Percentiles rank a stretch among this genome's conserved stretches.
phyloP scores from a whole-genome alignment of 1,140 invertebrate species.

The Epicauta chinensis region DNA sequence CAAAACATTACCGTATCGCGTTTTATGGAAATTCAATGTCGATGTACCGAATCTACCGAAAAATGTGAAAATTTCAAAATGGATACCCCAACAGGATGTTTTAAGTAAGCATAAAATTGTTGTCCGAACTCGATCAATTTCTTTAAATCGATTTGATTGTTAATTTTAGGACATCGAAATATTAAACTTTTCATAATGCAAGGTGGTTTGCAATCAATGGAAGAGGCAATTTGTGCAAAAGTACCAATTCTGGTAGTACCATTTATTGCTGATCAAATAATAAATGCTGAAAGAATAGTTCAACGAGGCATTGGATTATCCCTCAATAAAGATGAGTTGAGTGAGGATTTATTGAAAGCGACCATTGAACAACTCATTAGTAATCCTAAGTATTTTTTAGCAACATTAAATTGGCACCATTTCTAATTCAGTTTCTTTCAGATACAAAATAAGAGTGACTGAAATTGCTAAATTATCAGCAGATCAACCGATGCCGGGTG shows the following conservation, averaged over 20 bases:
- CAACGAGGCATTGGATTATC: slow-evolving; percentile 27
- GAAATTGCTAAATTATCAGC: too few relatives aligned
- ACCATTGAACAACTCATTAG: slow-evolving; percentile 21
- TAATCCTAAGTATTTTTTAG: slow-evolving; percentile 21
- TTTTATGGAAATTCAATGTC: slow-evolving; percentile 48
- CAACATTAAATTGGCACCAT: too few relatives aligned
- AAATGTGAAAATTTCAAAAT: slow-evolving; percentile 43
- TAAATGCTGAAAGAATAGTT: slow-evolving; percentile 24
- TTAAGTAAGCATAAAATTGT: slow-evolving; percentile 43
- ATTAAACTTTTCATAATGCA: slow-evolving; percentile 49
- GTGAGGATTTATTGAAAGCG: slow-evolving; percentile 11
- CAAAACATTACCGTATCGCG: slow-evolving; percentile 31
- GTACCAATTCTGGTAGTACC: slow-evolving; percentile 47
- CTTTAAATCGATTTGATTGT: background rate
- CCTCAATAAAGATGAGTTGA: slow-evolving; percentile 16
- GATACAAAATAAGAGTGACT: too few relatives aligned
- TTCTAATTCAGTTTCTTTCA: too few relatives aligned
- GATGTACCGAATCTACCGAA: slow-evolving; percentile 34
- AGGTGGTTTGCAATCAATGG: slow-evolving; percentile 45
- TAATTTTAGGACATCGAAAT: slow-evolving; percentile 38
- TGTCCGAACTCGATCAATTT: background rate
- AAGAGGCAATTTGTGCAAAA: slow-evolving; percentile 44
- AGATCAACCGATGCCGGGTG: too few relatives aligned
- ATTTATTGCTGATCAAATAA: slow-evolving; percentile 34
- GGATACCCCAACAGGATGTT: slow-evolving; percentile 50